A percentile compares a stretch with the other conserved stretches of the same genome.
These are phyloP conservation scores for Dromius quadrimaculatus DNA, from an alignment of 2,888 invertebrate species.

Conservation along the genomic window DNA sequence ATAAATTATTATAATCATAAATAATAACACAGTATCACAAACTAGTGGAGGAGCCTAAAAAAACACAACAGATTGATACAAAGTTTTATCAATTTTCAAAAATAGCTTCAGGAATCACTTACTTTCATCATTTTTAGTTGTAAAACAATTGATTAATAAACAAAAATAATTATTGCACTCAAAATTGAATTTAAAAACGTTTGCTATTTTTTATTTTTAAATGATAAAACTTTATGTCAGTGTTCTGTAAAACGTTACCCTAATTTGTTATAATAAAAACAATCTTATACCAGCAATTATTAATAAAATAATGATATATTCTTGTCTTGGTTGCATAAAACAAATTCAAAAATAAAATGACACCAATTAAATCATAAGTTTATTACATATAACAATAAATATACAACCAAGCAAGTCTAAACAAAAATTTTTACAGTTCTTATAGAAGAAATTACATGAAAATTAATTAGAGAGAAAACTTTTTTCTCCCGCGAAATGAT, in stretches of 20 bases:
- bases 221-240: too few relatives aligned
- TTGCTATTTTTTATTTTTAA: too few relatives aligned
- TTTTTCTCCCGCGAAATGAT: constrained; percentile 21
- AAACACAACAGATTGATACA: too few relatives aligned
- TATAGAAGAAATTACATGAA: constrained; percentile 48
- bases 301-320: too few relatives aligned
- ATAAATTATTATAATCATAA: constrained; percentile 19
- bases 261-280: too few relatives aligned
- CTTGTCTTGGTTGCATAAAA: constrained; percentile 47
- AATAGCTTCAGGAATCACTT: background rate
- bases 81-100: background rate
- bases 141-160: too few relatives aligned
- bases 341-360: constrained; percentile 32
- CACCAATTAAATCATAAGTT: constrained; percentile 49
- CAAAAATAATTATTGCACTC: too few relatives aligned
- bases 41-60: constrained; percentile 2
- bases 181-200: too few relatives aligned
- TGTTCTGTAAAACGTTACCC: too few relatives aligned
- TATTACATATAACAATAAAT: constrained; percentile 52
- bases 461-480: constrained; percentile 31
- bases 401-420: constrained; percentile 50
- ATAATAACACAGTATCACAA: constrained; percentile 27
- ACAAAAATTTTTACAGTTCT: constrained; percentile 45
- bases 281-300: background rate
- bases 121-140: too few relatives aligned